These are phyloP conservation scores for Scomber scombrus DNA, from an alignment of 2,113 vertebrate species.

Conservation along the genomic window DNA sequence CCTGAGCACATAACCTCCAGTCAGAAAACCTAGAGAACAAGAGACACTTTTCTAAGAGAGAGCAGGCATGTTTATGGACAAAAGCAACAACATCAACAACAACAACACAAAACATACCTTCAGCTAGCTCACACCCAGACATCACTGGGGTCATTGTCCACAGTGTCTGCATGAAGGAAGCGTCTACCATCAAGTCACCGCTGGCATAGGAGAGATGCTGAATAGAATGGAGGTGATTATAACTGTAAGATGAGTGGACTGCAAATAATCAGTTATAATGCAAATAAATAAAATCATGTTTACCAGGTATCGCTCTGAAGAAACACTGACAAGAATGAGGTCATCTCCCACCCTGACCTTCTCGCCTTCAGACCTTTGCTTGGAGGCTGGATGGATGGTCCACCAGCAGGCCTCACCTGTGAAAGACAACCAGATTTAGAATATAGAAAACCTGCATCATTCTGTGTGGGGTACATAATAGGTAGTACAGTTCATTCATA, in stretches of 20 bases:
- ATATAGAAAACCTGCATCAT: not conserved
- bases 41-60: not conserved
- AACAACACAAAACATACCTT: conserved; percentile 80
- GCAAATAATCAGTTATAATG: not conserved
- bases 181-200: conserved; percentile 92
- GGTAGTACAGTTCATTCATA: not conserved
- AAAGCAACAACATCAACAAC: not conserved
- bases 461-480: not conserved
- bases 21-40: conserved; percentile 86
- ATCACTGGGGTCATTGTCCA: conserved; percentile 96
- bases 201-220: conserved; percentile 94
- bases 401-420: conserved; percentile 96
- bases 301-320: conserved; percentile 95
- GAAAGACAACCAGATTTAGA: not conserved
- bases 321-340: conserved; percentile 94
- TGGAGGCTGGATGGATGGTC: conserved; percentile 95
- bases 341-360: conserved; percentile 95
- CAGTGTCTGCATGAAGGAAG: conserved; percentile 96
- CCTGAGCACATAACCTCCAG: conserved; percentile 91
- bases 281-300: conserved; percentile 11
- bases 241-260: not conserved
- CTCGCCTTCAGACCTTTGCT: conserved; percentile 94
- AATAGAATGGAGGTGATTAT: not conserved
- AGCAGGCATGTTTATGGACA: not conserved
- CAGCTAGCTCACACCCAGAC: conserved; percentile 90